Evolutionary conservation across 2,113 vertebrate genomes (phyloP).

Genomic region (Malurus melanocephalus): DNA sequence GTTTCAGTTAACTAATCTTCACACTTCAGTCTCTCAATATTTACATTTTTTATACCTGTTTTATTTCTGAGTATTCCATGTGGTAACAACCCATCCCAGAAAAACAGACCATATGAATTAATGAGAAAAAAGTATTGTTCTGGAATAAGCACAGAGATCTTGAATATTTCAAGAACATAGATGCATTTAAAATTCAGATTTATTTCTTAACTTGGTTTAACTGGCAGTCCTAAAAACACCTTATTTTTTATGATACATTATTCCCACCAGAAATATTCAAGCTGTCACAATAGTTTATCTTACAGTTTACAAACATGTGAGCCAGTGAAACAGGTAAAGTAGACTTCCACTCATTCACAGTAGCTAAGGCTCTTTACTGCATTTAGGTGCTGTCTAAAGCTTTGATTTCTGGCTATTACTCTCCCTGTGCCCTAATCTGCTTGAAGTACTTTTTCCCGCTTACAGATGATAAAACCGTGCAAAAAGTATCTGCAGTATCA

Average conservation of each 20-base stretch:
- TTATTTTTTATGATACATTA: not conserved
- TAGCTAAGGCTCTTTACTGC: not conserved
- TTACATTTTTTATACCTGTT: not conserved
- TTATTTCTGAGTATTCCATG: not conserved
- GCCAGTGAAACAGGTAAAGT: not conserved
- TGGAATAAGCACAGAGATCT: not conserved
- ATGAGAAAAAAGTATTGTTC: not conserved
- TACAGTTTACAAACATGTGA: not conserved
- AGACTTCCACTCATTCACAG: not conserved
- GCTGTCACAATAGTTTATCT: not conserved
- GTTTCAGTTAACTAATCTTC: not conserved
- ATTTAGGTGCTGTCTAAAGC: not conserved
- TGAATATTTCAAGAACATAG: not conserved
- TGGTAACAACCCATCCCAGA: not conserved
- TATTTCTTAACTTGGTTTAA: not conserved
- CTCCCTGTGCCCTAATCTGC: not conserved
- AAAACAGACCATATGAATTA: not conserved
- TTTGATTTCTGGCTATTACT: not conserved
- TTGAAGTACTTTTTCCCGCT: not conserved
- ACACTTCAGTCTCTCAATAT: not conserved
- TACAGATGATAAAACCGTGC: not conserved
- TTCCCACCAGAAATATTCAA: not conserved
- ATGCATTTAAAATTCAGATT: slow-evolving; percentile 12
- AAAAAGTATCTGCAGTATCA: not conserved
- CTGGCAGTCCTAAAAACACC: not conserved